Conservation (phyloP, 2,113 vertebrate genomes). For the Morphnarchus princeps region DNA sequence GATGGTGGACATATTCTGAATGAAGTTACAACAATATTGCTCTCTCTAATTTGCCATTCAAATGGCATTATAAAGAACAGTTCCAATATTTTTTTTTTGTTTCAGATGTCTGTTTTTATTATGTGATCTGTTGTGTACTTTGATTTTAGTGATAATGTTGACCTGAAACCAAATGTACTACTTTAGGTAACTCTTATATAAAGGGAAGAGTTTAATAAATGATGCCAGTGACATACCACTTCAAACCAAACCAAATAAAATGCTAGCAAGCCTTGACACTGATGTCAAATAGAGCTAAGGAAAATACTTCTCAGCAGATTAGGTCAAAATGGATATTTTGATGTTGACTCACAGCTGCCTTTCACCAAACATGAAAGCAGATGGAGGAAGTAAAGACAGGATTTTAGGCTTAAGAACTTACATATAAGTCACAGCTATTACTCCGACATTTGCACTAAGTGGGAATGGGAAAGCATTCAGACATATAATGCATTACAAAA, state of each 20-base stretch:
- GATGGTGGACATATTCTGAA: not conserved
- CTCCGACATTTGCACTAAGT: rapidly evolving
- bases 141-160: not conserved
- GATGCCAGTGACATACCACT: not conserved
- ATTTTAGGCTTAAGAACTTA: not conserved
- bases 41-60: not conserved
- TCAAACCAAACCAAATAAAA: not conserved
- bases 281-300: not conserved
- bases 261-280: not conserved
- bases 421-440: not conserved
- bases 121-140: not conserved
- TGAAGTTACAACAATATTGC: not conserved
- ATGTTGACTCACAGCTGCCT: not conserved
- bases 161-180: not conserved
- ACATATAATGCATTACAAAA: not conserved
- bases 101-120: not conserved
- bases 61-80: not conserved
- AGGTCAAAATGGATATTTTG: not conserved
- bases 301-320: not conserved
- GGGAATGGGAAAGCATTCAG: not conserved
- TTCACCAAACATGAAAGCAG: not conserved
- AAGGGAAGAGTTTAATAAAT: not conserved
- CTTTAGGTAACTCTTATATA: not conserved
- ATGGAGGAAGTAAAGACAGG: not conserved
- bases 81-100: not conserved